Percentiles rank a stretch among this genome's conserved stretches.
Conservation (phyloP, 2,797 vertebrate species). For the Danio tinwini region DNA sequence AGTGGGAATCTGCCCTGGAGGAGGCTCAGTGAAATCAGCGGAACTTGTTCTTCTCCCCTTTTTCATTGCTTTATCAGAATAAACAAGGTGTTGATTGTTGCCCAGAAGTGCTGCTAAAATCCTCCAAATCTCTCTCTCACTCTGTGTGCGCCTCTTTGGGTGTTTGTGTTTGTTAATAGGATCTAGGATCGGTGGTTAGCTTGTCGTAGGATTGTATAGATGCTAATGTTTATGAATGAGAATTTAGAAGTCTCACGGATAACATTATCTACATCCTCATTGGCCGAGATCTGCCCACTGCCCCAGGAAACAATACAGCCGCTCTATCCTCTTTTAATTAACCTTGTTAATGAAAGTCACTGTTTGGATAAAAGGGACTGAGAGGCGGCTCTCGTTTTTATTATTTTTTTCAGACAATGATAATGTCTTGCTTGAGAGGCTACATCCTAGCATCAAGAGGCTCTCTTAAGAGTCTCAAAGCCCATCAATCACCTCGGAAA, state of each 20-base stretch:
- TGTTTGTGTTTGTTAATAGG: background rate
- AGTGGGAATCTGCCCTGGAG: constrained; percentile 38
- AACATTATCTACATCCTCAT: background rate
- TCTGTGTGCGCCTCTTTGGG: background rate
- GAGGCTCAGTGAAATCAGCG: constrained; percentile 41
- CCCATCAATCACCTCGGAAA: constrained; percentile 20
- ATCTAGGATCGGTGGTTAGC: background rate
- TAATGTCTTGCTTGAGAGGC: constrained; percentile 56
- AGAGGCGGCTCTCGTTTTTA: constrained; percentile 52
- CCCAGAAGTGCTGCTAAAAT: constrained; percentile 31
- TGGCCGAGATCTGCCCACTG: background rate
- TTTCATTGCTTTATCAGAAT: constrained; percentile 11
- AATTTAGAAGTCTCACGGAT: background rate
- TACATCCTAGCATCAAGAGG: constrained; percentile 47
- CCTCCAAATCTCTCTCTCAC: constrained; percentile 14
- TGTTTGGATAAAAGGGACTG: constrained; percentile 44
- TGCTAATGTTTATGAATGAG: background rate
- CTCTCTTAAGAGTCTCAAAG: constrained; percentile 27
- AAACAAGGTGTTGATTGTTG: constrained; percentile 44
- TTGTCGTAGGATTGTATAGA: background rate
- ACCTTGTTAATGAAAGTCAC: constrained; percentile 63
- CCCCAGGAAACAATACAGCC: constrained; percentile 15
- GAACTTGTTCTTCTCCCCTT: constrained; percentile 29
- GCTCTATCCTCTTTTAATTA: constrained; percentile 63
- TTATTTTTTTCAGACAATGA: constrained; percentile 53